Evolutionary conservation across 2,888 invertebrate species (phyloP).

Genomic region (Scaptomyza reducta): DNA sequence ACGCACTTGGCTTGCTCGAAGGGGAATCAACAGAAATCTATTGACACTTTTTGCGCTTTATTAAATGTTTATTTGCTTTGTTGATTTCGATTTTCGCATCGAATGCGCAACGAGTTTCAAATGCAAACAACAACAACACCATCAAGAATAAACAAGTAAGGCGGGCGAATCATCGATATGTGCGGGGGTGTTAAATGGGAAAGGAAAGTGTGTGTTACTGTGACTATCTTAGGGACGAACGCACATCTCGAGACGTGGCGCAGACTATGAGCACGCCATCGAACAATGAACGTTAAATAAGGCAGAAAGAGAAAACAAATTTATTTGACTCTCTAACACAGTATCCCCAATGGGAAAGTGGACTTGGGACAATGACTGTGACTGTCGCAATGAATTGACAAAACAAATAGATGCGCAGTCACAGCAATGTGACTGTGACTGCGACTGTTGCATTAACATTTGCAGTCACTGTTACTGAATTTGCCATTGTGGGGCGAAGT

Average conservation of each 20-base stretch:
- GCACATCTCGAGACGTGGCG: conserved; percentile 14
- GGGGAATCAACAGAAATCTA: conserved; percentile 61
- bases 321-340: background rate
- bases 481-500: conserved; percentile 44
- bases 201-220: conserved; percentile 4
- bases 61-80: conserved; percentile 78
- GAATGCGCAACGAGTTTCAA: conserved; percentile 73
- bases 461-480: conserved; percentile 51
- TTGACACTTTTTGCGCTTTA: conserved; percentile 73
- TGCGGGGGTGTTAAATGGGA: background rate
- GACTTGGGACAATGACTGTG: conserved; percentile 4
- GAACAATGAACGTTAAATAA: conserved; percentile 55
- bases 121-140: conserved; percentile 66
- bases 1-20: background rate
- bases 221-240: conserved; percentile 47
- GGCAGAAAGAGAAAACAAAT: conserved; percentile 12
- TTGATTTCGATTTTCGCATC: conserved; percentile 75
- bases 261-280: conserved; percentile 56
- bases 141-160: background rate
- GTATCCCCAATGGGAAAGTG: background rate
- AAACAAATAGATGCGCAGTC: conserved; percentile 27
- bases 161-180: conserved; percentile 26
- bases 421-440: conserved; percentile 33
- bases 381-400: conserved; percentile 47
- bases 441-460: conserved; percentile 16